A percentile compares a stretch with the other conserved stretches of the same genome.
These are phyloP conservation scores for Falco novaeseelandiae DNA, from an alignment of 2,797 vertebrate species.

Conservation along the genomic window DNA sequence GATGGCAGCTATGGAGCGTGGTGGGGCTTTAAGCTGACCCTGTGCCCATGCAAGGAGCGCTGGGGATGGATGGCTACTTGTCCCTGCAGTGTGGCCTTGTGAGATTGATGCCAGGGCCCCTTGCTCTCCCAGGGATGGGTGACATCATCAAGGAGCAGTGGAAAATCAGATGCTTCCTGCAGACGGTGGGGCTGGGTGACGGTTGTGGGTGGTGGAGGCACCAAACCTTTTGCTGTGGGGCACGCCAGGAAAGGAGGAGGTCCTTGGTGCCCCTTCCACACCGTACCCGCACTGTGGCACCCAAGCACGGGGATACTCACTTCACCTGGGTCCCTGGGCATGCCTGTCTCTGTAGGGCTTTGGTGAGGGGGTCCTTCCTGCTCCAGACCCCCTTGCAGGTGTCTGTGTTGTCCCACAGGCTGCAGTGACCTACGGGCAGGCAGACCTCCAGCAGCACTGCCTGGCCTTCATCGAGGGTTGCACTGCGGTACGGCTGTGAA, in stretches of 20 bases:
- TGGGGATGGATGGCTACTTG: neutral
- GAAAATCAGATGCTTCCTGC: neutral
- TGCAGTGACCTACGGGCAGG: conserved; percentile 77
- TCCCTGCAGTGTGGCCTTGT: neutral
- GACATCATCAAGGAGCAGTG: neutral
- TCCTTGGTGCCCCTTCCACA: neutral
- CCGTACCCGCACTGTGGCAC: accelerated
- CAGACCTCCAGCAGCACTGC: conserved; percentile 73
- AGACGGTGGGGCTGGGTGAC: neutral
- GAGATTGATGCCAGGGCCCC: neutral
- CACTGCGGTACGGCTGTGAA: conserved; percentile 45
- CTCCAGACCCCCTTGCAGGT: neutral
- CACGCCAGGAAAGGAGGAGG: neutral
- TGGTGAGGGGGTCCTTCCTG: neutral
- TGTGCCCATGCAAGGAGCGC: neutral
- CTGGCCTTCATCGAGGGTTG: conserved; percentile 76
- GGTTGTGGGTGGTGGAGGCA: accelerated
- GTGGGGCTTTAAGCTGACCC: neutral
- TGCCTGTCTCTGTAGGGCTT: neutral
- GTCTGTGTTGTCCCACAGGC: conserved; percentile 62
- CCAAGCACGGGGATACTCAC: accelerated
- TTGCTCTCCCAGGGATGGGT: accelerated
- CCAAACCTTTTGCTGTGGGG: neutral
- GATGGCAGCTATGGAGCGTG: neutral
- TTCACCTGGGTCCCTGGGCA: neutral